phyloP scores from a whole-genome alignment of 2,113 vertebrate genomes.

The Nettapus auritus region DNA sequence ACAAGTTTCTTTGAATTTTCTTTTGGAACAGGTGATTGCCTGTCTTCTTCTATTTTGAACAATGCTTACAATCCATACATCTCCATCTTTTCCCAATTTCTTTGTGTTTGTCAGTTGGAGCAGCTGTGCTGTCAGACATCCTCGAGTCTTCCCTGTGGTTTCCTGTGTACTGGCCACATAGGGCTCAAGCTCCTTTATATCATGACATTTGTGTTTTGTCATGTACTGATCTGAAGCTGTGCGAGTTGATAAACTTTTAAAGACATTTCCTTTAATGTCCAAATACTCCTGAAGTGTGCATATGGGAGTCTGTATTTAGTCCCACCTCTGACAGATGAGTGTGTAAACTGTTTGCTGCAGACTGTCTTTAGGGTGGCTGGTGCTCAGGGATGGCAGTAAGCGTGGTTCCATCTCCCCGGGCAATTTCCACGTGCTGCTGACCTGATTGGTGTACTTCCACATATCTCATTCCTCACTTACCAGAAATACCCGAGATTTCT shows the following conservation, averaged over 20 bases:
- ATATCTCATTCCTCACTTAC: neutral
- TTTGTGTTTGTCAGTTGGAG: neutral
- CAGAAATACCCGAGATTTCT: neutral
- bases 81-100: neutral
- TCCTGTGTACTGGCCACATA: neutral
- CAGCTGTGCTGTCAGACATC: rapidly evolving
- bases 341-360: neutral
- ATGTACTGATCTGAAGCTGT: neutral
- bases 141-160: neutral
- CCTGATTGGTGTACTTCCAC: neutral
- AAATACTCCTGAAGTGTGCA: rapidly evolving
- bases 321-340: neutral
- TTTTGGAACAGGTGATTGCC: neutral
- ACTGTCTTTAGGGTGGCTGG: neutral
- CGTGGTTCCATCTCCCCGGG: neutral
- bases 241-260: neutral
- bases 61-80: no score
- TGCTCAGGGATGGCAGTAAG: neutral
- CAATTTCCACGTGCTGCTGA: neutral
- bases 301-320: neutral
- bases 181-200: neutral
- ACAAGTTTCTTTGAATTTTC: neutral
- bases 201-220: neutral
- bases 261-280: neutral
- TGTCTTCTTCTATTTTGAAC: no score